A percentile compares a stretch with the other conserved stretches of the same genome.
Evolutionary conservation across 2,888 invertebrate species (phyloP).

Genomic region (Zygaena filipendulae): DNA sequence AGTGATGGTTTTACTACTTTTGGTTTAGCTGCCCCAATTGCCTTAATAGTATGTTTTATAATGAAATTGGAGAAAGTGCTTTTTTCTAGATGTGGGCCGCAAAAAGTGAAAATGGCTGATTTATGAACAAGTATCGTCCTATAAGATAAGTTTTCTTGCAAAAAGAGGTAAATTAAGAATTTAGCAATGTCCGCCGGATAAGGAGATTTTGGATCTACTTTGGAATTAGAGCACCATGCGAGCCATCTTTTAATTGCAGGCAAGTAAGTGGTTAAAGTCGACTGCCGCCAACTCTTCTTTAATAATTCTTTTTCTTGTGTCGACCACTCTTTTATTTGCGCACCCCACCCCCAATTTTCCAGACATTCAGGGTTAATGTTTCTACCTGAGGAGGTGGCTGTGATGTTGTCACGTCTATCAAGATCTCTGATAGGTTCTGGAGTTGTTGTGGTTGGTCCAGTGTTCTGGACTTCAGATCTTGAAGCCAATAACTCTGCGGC

Average conservation of each 20-base stretch:
- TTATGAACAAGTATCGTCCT: conserved; percentile 10
- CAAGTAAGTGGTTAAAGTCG: conserved; percentile 6
- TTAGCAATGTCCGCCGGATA: conserved; percentile 3
- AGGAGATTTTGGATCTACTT: conserved; percentile 3
- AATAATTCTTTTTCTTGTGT: conserved; percentile 8
- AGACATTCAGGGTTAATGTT: conserved; percentile 7
- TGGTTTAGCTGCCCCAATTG: conserved; percentile 6
- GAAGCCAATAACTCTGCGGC: conserved; percentile 10
- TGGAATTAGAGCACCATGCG: conserved; percentile 2
- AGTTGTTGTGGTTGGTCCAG: conserved; percentile 6
- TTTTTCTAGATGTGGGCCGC: conserved; percentile 4
- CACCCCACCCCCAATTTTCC: conserved; percentile 16
- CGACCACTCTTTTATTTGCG: conserved; percentile 7
- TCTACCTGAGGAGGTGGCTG: conserved; percentile 9
- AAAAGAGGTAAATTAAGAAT: conserved; percentile 7
- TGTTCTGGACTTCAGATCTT: conserved; percentile 6
- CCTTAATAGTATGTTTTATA: conserved; percentile 6
- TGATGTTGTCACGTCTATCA: conserved; percentile 13
- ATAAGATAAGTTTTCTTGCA: conserved; percentile 6
- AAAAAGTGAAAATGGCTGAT: conserved; percentile 11
- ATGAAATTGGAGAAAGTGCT: conserved; percentile 5
- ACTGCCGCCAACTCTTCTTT: conserved; percentile 9
- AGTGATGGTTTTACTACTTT: conserved; percentile 1
- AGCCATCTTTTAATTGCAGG: conserved; percentile 8
- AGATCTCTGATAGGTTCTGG: conserved; percentile 5